Conservation (phyloP, 1,140 invertebrate species). For the Oncopeltus fasciatus region DNA sequence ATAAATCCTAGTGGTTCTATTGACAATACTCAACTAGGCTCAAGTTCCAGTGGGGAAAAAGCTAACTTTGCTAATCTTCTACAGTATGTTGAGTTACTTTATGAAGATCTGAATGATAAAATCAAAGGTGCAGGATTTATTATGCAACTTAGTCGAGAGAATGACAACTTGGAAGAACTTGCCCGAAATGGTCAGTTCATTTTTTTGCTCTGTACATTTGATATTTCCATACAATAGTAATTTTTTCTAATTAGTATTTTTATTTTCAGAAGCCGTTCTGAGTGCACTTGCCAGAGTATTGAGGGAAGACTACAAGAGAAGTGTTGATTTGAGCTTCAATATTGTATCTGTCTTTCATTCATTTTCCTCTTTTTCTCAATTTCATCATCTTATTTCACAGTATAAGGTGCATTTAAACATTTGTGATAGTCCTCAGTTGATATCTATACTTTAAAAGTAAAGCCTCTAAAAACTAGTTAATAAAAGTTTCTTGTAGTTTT, state of each 20-base stretch:
- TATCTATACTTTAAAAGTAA: too few relatives aligned
- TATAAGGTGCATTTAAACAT: too few relatives aligned
- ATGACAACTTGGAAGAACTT: slow-evolving; percentile 86
- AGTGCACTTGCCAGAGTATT: slow-evolving; percentile 88
- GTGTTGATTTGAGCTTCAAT: slow-evolving; percentile 89
- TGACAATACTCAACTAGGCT: background rate
- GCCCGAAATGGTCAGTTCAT: slow-evolving; percentile 75
- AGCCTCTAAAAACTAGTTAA: too few relatives aligned
- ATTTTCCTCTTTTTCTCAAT: slow-evolving; percentile 91
- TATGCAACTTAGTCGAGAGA: slow-evolving; percentile 75
- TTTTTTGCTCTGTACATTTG: too few relatives aligned
- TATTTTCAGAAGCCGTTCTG: slow-evolving; percentile 73
- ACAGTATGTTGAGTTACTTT: slow-evolving; percentile 88
- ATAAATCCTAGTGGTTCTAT: background rate
- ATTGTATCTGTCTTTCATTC: slow-evolving; percentile 95
- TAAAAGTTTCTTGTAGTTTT: too few relatives aligned
- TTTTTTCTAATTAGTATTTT: slow-evolving; percentile 9
- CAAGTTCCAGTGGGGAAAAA: slow-evolving; percentile 14
- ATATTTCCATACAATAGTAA: too few relatives aligned
- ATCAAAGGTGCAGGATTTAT: slow-evolving; percentile 84
- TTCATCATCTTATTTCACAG: slow-evolving; percentile 81
- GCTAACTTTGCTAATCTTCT: slow-evolving; percentile 69
- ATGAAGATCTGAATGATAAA: slow-evolving; percentile 88
- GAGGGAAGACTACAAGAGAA: slow-evolving; percentile 92
- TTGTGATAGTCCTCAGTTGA: too few relatives aligned